Percentiles rank a stretch among this genome's conserved stretches.
These are phyloP conservation scores for Chouioia cunea DNA, from an alignment of 2,888 invertebrate genomes.

Conservation along the genomic window DNA sequence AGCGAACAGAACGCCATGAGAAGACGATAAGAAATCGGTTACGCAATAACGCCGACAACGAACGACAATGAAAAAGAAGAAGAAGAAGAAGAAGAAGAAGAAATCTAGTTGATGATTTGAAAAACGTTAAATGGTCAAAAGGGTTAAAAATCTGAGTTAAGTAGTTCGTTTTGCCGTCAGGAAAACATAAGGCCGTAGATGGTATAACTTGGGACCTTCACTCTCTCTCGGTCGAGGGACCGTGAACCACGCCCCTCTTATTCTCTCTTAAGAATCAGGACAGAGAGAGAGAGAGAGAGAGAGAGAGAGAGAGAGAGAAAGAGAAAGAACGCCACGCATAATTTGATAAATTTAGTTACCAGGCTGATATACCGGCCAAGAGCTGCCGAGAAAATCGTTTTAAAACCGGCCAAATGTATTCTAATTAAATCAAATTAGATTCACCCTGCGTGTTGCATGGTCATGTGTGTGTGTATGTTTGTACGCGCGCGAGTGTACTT, in stretches of 20 bases:
- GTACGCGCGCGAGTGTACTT: no score
- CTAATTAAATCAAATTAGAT: constrained; percentile 66
- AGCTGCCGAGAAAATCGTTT: constrained; percentile 57
- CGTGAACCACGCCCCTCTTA: constrained; percentile 7
- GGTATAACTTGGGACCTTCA: not conserved
- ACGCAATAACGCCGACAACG: no score
- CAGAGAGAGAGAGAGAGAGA: no score
- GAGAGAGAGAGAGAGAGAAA: no score
- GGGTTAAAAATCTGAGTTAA: constrained; percentile 58
- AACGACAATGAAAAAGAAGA: no score
- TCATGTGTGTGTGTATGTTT: constrained; percentile 22
- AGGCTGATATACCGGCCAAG: constrained; percentile 61
- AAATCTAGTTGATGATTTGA: no score
- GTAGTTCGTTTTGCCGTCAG: constrained; percentile 57
- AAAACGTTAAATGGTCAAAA: no score
- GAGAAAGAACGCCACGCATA: constrained; percentile 57
- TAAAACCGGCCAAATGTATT: constrained; percentile 62
- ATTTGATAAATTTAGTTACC: constrained; percentile 65
- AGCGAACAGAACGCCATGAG: constrained; percentile 40
- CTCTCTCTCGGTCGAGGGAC: not conserved
- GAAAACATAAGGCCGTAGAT: constrained; percentile 51
- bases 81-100: no score
- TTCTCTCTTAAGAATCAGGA: no score
- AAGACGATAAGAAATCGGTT: no score
- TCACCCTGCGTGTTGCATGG: constrained; percentile 51